Percentiles rank a stretch among this genome's conserved stretches.
phyloP scores from a whole-genome alignment of 64 coral and sea anemone species.

The Actinia tenebrosa region DNA sequence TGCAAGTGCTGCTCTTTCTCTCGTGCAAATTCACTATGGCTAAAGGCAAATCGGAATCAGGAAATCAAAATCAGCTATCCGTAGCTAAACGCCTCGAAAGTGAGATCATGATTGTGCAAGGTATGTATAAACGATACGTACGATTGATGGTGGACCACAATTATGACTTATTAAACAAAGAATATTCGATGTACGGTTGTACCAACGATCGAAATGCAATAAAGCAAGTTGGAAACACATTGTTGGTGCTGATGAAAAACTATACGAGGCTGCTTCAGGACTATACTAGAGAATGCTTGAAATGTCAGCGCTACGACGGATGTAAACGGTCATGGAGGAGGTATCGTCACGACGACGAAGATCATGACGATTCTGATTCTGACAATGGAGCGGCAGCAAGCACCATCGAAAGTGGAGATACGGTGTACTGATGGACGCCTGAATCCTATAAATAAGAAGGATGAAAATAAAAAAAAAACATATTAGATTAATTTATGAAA shows the following conservation, averaged over 20 bases:
- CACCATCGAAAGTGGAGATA: not conserved
- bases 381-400: not conserved
- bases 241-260: not conserved
- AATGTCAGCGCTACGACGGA: not conserved
- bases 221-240: not conserved
- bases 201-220: not conserved
- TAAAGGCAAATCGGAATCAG: not conserved
- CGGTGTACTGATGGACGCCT: not conserved
- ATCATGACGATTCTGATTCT: not conserved
- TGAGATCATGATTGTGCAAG: not conserved
- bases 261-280: not conserved
- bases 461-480: not conserved
- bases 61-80: not conserved
- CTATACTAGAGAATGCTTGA: not conserved
- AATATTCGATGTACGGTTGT: not conserved
- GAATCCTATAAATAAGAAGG: not conserved
- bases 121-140: constrained; percentile 1
- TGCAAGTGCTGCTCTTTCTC: not conserved
- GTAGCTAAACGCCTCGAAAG: not conserved
- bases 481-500: not conserved
- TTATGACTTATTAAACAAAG: not conserved
- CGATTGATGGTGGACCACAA: not conserved
- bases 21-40: not conserved
- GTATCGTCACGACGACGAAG: not conserved
- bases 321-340: not conserved